Evolutionary conservation across 2,888 invertebrate species (phyloP).

Genomic region (Melieria crassipennis): DNA sequence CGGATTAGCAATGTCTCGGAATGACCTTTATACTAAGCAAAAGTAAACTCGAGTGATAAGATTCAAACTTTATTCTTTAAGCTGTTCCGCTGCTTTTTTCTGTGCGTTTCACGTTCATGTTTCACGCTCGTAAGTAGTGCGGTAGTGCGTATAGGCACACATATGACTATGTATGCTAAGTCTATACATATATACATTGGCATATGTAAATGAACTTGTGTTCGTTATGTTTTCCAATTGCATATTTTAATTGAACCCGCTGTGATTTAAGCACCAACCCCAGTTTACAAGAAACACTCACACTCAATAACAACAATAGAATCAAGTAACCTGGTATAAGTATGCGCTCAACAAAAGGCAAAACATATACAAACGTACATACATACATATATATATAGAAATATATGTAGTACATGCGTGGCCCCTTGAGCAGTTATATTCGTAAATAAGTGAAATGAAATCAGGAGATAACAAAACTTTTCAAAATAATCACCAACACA

Average conservation of each 20-base stretch:
- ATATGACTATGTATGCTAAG: no score
- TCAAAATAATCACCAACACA: background rate
- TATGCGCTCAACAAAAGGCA: background rate
- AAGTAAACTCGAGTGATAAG: background rate
- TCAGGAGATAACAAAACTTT: background rate
- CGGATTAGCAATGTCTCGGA: background rate
- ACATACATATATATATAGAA: background rate
- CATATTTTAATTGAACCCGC: no score
- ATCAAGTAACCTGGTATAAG: background rate
- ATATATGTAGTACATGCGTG: background rate
- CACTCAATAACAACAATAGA: background rate
- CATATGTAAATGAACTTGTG: no score
- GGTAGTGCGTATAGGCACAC: no score
- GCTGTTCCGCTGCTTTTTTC: background rate
- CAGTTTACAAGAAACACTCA: no score
- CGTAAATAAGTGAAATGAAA: background rate
- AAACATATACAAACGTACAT: background rate
- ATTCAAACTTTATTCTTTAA: background rate
- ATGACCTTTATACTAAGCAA: slow-evolving; percentile 4
- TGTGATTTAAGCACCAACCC: no score
- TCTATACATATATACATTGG: no score
- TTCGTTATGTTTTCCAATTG: no score
- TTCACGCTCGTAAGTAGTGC: no score
- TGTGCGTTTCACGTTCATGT: no score
- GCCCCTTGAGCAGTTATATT: background rate